Percentiles rank a stretch among this genome's conserved stretches.
Evolutionary conservation across 2,888 invertebrate species (phyloP).

Genomic region (Dusona sp.): DNA sequence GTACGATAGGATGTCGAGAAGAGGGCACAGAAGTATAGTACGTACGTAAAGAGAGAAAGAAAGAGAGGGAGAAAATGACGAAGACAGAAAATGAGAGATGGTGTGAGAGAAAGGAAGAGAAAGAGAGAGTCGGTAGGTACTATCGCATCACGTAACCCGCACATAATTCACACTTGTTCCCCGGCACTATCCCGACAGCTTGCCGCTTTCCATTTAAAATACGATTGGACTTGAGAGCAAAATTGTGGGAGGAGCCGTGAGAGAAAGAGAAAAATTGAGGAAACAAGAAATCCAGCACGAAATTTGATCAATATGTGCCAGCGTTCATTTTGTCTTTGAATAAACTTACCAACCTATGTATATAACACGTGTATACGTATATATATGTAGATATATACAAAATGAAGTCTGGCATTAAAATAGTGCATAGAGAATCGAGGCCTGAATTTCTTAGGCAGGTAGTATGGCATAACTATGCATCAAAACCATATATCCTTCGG

Average conservation of each 20-base stretch:
- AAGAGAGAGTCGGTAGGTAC: conserved; percentile 40
- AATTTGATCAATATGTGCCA: conserved; percentile 66
- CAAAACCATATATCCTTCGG: conserved; percentile 18
- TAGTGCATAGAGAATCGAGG: conserved; percentile 34
- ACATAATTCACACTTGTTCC: conserved; percentile 70
- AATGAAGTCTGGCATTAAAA: conserved; percentile 32
- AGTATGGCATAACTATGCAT: conserved; percentile 6
- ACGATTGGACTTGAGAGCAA: conserved; percentile 54
- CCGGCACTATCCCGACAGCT: conserved; percentile 62
- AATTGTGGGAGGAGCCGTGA: conserved; percentile 16
- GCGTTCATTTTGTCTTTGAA: conserved; percentile 59
- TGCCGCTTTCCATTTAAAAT: conserved; percentile 67
- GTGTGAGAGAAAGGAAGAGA: not conserved
- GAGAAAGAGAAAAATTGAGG: conserved; percentile 58
- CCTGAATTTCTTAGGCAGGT: conserved; percentile 12
- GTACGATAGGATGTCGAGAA: conserved; percentile 47
- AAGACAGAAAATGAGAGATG: conserved; percentile 2
- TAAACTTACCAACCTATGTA: conserved; percentile 42
- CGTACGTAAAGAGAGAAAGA: not conserved
- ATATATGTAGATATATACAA: not conserved
- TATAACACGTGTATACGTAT: not conserved
- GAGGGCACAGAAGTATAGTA: not conserved
- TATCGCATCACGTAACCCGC: conserved; percentile 69
- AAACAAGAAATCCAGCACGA: conserved; percentile 63
- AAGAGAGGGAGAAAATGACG: not conserved